Base-by-base conservation (phyloP, 2,888 invertebrate species). In the Eupithecia inturbata region DNA sequence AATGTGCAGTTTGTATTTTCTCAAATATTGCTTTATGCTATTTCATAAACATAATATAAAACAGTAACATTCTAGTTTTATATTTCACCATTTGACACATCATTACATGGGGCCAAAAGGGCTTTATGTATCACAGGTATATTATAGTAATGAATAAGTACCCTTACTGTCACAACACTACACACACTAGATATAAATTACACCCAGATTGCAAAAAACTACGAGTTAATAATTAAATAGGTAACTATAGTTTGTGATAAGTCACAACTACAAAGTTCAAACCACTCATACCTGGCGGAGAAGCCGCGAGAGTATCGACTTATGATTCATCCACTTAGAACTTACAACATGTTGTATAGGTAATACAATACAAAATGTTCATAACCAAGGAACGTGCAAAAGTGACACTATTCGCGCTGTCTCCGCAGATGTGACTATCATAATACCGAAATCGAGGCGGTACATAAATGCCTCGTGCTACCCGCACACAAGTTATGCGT, bases 81-180 rank as follows among this genome's bases (percentile, higher is more conserved):
- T 73, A 76, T 77, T 79, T 75, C 70, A 71, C 76, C 73, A 71
- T 80, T 80, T 80, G 80, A 80, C 80, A 80, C 80, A 79, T 68
- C 77, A 78, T 79, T 76, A 71, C 75, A 79, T 79, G 76, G 77
- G 77, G 79, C 80, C 79, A 80, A 80, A 75, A 79, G 73, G 78
- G 79, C 76, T 75, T 77, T 74, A 69, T 77, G 77, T 80, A 80
- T 80, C 80, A 80, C 80, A 80, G 80, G 80, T 78, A 78, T 77
- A 77, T 77, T 33, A 73, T 75, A 77, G 68, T 71, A 72, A 75
- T 74, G 70, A 75, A 74, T 80, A 79, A 79, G 79, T 77, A 66
- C 66, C 66, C 39, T 77, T 78, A 79, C 76, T 72, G 77, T 79
- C 78, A 78, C 75, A 75, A 80, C 68, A 77, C 71, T 62, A 71